Evolutionary conservation across 2,797 vertebrate species (phyloP).

Genomic region (Gambusia yucatana): DNA sequence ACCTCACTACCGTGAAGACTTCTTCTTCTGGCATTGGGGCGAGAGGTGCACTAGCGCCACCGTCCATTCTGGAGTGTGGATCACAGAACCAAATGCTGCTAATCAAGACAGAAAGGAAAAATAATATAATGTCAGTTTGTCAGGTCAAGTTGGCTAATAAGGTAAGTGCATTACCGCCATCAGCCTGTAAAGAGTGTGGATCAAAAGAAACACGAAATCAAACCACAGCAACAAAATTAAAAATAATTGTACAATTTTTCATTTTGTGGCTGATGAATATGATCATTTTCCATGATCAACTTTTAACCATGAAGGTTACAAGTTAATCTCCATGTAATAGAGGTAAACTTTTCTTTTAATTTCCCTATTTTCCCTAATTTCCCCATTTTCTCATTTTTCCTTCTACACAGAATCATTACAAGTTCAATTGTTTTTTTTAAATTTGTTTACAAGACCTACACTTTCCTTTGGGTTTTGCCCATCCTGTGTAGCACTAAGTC

Average conservation of each 20-base stretch:
- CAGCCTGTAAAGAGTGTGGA: not conserved
- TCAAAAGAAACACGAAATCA: not conserved
- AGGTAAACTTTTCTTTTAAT: too few species aligned
- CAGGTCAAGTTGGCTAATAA: not conserved
- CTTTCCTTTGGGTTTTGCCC: too few species aligned
- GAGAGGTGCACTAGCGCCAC: not conserved
- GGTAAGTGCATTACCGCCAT: not conserved
- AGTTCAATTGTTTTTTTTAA: not conserved
- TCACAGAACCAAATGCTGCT: not conserved
- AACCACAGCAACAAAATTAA: not conserved
- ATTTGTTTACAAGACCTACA: too few species aligned
- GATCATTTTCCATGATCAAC: too few species aligned
- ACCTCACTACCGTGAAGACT: not conserved
- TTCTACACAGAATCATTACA: not conserved
- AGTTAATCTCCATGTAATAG: too few species aligned
- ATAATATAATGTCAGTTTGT: not conserved
- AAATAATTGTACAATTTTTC: not conserved
- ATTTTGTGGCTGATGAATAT: too few species aligned
- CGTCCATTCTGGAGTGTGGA: not conserved
- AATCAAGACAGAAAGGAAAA: not conserved
- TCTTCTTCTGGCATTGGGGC: not conserved
- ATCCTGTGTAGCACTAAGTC: too few species aligned
- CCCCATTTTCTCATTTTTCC: too few species aligned
- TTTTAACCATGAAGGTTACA: too few species aligned
- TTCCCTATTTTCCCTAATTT: too few species aligned